phyloP scores from a whole-genome alignment of 2,888 invertebrate genomes.

The Trachelus iudaicus region DNA sequence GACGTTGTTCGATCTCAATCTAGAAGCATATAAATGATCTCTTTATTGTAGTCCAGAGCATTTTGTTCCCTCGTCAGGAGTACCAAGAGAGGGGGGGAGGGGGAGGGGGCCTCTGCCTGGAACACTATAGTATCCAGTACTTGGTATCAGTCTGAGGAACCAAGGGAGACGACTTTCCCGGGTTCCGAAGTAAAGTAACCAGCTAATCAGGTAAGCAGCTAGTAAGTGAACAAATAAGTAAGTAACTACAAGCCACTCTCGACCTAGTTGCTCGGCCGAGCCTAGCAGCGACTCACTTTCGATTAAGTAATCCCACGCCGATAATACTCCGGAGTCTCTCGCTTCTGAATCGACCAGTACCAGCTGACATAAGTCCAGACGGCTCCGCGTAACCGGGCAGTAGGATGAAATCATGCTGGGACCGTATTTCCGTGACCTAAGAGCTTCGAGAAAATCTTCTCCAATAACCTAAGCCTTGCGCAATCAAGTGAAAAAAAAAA shows the following conservation, averaged over 20 bases:
- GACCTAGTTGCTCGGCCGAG: conserved; percentile 55
- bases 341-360: conserved; percentile 1
- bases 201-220: conserved; percentile 29
- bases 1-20: neutral
- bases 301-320: conserved; percentile 47
- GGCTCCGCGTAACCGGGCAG: conserved; percentile 10
- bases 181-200: conserved; percentile 12
- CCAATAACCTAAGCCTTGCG: neutral
- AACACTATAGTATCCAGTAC: neutral
- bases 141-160: neutral
- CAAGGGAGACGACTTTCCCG: neutral
- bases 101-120: neutral
- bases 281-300: conserved; percentile 52
- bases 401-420: neutral
- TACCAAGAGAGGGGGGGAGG: too few species aligned
- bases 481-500: neutral
- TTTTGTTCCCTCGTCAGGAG: neutral
- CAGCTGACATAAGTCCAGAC: neutral
- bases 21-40: neutral
- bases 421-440: neutral
- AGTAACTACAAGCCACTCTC: conserved; percentile 33
- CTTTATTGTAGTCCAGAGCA: neutral
- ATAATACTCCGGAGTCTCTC: neutral
- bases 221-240: conserved; percentile 33
- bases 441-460: neutral